Base-by-base conservation (phyloP, 2,888 invertebrate species). In the Caenorhabditis japonica region DNA sequence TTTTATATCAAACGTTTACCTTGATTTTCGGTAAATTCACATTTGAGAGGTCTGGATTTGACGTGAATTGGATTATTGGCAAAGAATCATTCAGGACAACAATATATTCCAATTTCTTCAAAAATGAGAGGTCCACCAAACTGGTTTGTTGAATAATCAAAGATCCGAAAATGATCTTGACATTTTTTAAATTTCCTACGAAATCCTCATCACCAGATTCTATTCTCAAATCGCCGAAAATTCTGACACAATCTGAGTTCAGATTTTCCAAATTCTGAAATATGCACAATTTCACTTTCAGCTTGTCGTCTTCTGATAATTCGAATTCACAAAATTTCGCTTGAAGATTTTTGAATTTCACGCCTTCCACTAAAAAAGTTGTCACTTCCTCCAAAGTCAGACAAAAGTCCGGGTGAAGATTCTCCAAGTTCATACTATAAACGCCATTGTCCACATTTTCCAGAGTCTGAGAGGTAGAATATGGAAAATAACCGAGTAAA, bases 21-120 rank as follows among this genome's bases (percentile, higher is more conserved):
- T 30, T 30, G 10, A 30, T 30, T 10, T 30, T 41, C 17, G 47
- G 49, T 7, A 61, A 8, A 13, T 61, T 34, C 0, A 1, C 4
- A 23, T 33, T 33, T 15, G 25, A 21, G 3, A 60, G 4, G 8
- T 17, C 13, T n/a, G 52, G 34, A 15, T 60, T 46, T 17, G 5
- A 15, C 7, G 8, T 27, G 2, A 3, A 27, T 13, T 41, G 19
- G 2, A 15, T 15, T 21, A 38, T 43, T 17, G 55, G 33, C 10
- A 34, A 10, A 30, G 7, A 7, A 5, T 5, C 5, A 30, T 30
- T 30, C 7, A 30, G 30, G 7, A 30, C 30, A 7, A 10, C 30
- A 13, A 61, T 61, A 1, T 17, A 33, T n/a, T 43, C 17, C 17
- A 61, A 19, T 13, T 30, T 61, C 36, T 61, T 43, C 12, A 61